Conservation (phyloP, 2,113 vertebrate genomes). For the Larimichthys crocea region DNA sequence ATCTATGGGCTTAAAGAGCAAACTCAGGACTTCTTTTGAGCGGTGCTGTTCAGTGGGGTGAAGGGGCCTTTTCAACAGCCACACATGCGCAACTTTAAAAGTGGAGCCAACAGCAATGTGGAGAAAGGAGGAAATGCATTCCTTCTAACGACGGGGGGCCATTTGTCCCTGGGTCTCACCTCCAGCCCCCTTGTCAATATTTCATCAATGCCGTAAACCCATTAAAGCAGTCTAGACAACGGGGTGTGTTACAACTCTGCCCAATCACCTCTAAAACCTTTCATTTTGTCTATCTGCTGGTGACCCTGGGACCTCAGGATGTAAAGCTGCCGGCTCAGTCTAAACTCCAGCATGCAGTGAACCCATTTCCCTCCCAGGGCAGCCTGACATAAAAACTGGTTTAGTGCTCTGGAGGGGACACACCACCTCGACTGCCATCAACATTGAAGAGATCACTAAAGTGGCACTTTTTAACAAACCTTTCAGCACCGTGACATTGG, state of each 20-base stretch:
- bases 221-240: constrained; percentile 85
- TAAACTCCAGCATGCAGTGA: constrained; percentile 50
- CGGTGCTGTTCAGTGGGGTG: constrained; percentile 24
- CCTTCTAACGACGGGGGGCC: constrained; percentile 46
- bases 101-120: constrained; percentile 31
- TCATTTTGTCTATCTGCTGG: constrained; percentile 75
- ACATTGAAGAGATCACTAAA: constrained; percentile 31
- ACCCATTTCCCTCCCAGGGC: constrained; percentile 31
- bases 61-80: constrained; percentile 43
- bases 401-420: constrained; percentile 36
- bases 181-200: constrained; percentile 77
- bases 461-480: constrained; percentile 39
- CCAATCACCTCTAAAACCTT: constrained; percentile 74
- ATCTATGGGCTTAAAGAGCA: constrained; percentile 50
- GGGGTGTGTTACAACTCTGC: constrained; percentile 71
- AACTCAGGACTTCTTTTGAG: constrained; percentile 57
- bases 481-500: constrained; percentile 38
- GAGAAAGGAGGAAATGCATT: constrained; percentile 65
- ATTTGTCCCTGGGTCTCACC: constrained; percentile 72
- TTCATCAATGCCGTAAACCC: constrained; percentile 80
- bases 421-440: constrained; percentile 7
- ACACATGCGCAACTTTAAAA: constrained; percentile 48
- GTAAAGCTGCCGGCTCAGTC: constrained; percentile 69
- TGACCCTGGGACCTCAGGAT: constrained; percentile 72
- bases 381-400: constrained; percentile 33